These are phyloP conservation scores for Orchesellides sinensis DNA, from an alignment of 2,888 invertebrate genomes.

Conservation along the genomic window DNA sequence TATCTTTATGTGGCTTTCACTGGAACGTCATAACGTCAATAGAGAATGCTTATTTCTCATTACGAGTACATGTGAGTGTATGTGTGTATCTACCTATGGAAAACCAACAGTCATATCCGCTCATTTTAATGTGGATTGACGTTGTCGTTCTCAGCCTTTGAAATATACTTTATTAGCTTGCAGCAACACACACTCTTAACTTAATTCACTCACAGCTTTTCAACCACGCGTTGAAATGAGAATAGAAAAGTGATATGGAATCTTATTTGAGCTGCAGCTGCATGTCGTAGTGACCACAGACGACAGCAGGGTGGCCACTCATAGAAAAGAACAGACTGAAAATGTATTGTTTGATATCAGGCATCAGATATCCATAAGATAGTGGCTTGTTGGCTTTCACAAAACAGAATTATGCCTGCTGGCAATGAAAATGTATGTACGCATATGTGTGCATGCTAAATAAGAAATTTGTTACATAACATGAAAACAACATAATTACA, in stretches of 20 bases:
- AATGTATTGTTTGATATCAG: too few species aligned
- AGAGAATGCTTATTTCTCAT: too few species aligned
- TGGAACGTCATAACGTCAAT: too few species aligned
- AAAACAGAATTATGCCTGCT: too few species aligned
- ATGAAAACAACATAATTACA: background rate
- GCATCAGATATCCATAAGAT: background rate
- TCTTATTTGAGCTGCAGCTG: too few species aligned
- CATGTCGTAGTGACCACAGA: background rate
- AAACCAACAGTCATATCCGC: background rate
- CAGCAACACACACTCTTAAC: background rate
- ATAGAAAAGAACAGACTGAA: too few species aligned
- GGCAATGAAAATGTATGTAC: background rate
- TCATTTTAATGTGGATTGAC: background rate
- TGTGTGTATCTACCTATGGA: background rate
- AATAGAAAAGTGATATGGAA: background rate
- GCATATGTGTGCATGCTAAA: background rate
- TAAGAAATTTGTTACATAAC: background rate
- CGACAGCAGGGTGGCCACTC: background rate
- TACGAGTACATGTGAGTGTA: too few species aligned
- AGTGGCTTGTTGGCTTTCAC: background rate
- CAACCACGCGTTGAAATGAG: background rate
- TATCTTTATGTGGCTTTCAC: conserved; percentile 4
- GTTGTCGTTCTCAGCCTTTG: background rate
- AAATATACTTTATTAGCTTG: background rate
- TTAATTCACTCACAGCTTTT: background rate